Evolutionary conservation across 2,888 invertebrate species (phyloP).

Genomic region (Julus scandinavius): DNA sequence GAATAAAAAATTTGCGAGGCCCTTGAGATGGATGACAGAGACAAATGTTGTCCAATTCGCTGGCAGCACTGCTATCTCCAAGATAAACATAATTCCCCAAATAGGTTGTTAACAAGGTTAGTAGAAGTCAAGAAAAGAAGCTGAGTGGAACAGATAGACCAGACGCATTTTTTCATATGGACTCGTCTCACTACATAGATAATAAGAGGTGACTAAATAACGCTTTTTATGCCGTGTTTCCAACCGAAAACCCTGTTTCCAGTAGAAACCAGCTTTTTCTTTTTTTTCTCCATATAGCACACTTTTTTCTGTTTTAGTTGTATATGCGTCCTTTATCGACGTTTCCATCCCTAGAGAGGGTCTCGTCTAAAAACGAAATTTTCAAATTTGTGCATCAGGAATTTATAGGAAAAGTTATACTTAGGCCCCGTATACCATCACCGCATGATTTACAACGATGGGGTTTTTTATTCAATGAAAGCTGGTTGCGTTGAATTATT

Average conservation of each 20-base stretch:
- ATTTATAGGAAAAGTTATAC: conserved; percentile 21
- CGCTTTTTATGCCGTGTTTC: conserved; percentile 31
- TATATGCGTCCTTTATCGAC: background rate
- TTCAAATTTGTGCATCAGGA: conserved; percentile 20
- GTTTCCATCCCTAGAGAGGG: conserved; percentile 4
- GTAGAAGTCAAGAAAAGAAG: background rate
- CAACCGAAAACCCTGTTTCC: background rate
- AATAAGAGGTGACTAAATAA: conserved; percentile 33
- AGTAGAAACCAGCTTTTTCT: background rate
- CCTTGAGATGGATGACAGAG: conserved; percentile 54
- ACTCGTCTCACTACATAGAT: background rate
- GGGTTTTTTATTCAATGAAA: conserved; percentile 22
- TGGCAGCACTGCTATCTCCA: conserved; percentile 38
- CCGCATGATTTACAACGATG: conserved; percentile 1
- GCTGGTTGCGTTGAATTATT: conserved; percentile 14
- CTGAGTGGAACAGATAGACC: conserved; percentile 45
- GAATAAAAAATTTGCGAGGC: conserved; percentile 26
- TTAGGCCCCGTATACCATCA: background rate
- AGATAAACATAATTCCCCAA: conserved; percentile 55
- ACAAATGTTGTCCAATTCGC: conserved; percentile 53
- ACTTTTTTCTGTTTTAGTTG: background rate
- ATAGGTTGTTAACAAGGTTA: conserved; percentile 55
- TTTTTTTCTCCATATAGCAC: background rate
- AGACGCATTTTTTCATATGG: background rate
- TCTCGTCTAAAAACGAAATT: conserved; percentile 27